phyloP scores from a whole-genome alignment of 2,797 vertebrate genomes.

The Neosilurus mollespiculum region DNA sequence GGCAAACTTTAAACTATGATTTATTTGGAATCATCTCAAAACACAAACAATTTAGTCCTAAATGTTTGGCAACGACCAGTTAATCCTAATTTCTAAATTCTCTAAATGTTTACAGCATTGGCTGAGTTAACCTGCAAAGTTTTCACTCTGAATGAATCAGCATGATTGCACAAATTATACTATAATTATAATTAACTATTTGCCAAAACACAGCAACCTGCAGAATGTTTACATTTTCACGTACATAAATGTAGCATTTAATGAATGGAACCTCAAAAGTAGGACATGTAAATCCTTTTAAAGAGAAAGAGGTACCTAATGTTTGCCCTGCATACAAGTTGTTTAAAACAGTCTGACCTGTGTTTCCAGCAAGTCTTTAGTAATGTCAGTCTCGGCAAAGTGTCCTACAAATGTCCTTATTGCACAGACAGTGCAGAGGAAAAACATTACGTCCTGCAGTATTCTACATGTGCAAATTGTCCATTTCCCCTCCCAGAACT shows the following conservation, averaged over 20 bases:
- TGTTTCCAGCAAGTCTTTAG: conserved; percentile 10
- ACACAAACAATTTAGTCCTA: not conserved
- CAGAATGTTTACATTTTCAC: not conserved
- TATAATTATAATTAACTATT: not conserved
- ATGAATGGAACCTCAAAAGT: not conserved
- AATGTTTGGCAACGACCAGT: not conserved
- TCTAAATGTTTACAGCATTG: not conserved
- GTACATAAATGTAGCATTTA: not conserved
- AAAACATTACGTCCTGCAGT: not conserved
- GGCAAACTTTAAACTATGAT: not conserved
- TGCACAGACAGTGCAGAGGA: not conserved
- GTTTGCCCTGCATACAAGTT: not conserved
- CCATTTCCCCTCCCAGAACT: not conserved
- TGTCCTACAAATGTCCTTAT: conserved; percentile 14
- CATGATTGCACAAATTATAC: not conserved
- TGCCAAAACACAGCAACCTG: not conserved
- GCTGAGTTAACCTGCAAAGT: not conserved
- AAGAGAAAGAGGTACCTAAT: not conserved
- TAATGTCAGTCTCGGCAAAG: not conserved
- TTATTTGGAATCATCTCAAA: not conserved
- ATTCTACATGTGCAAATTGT: not conserved
- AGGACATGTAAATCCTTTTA: not conserved
- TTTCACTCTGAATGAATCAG: not conserved
- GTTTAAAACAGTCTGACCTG: not conserved
- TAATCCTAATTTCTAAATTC: not conserved